Evolutionary conservation across 2,888 invertebrate genomes (phyloP).

Genomic region (Dicranocentrus wangi): DNA sequence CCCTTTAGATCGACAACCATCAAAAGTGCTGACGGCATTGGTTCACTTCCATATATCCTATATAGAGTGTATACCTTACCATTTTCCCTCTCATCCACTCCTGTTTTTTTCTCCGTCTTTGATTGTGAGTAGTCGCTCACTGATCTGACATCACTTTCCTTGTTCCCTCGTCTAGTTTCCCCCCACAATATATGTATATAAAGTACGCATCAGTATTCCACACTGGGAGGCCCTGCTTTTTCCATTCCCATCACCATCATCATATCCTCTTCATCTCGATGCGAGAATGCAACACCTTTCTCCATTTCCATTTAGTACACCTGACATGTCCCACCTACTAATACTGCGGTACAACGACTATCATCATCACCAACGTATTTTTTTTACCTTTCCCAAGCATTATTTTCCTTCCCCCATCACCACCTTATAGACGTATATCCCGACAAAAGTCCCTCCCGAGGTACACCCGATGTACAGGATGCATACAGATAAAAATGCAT

Average conservation of each 20-base stretch:
- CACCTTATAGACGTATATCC: no score
- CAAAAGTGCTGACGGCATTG: slow-evolving; percentile 67
- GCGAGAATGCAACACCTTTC: slow-evolving; percentile 70
- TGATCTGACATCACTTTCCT: slow-evolving; percentile 55
- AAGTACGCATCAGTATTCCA: slow-evolving; percentile 51
- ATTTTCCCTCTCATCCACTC: no score
- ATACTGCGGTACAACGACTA: slow-evolving; percentile 29
- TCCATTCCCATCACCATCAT: slow-evolving; percentile 11
- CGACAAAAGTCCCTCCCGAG: no score
- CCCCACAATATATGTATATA: slow-evolving; percentile 9
- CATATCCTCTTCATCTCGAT: slow-evolving; percentile 40
- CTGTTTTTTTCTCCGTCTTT: slow-evolving; percentile 32
- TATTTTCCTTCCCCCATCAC: slow-evolving; percentile 11
- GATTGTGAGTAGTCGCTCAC: slow-evolving; percentile 41
- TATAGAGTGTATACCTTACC: not conserved
- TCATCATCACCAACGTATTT: slow-evolving; percentile 28
- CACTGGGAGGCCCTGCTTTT: not conserved
- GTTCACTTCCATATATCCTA: slow-evolving; percentile 40
- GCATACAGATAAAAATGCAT: not conserved
- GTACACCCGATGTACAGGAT: not conserved
- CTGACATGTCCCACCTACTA: slow-evolving; percentile 70
- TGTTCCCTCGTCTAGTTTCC: slow-evolving; percentile 37
- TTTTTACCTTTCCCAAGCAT: slow-evolving; percentile 19
- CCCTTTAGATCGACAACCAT: not conserved
- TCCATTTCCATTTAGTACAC: slow-evolving; percentile 72